Evolutionary conservation across 2,888 invertebrate genomes (phyloP).

Genomic region (Papilio gigon): DNA sequence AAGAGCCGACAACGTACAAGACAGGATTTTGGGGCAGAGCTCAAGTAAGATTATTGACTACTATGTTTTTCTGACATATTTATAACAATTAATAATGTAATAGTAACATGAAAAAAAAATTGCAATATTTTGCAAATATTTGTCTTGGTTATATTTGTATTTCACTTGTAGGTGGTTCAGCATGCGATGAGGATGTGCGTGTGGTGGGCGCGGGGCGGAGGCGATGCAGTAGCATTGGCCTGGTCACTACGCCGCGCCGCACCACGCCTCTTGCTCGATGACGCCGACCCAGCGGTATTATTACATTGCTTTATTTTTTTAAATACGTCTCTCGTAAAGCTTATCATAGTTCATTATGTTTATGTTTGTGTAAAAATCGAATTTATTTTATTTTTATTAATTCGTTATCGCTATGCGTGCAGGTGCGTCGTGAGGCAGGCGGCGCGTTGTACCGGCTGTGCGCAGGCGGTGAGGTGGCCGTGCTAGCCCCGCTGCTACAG

Average conservation of each 20-base stretch:
- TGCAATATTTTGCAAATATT: too few relatives aligned
- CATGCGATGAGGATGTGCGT: constrained; percentile 96
- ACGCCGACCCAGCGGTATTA: constrained; percentile 90
- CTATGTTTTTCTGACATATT: neutral
- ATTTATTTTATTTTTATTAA: neutral
- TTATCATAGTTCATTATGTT: too few relatives aligned
- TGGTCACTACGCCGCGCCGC: constrained; percentile 91
- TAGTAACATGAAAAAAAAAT: neutral
- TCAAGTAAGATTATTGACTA: constrained; percentile 81
- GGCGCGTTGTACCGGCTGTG: constrained; percentile 95
- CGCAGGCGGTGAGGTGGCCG: constrained; percentile 85
- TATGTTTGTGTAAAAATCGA: too few relatives aligned
- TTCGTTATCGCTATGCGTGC: constrained; percentile 44
- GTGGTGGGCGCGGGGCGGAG: constrained; percentile 95
- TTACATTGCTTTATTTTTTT: neutral
- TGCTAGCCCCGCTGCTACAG: constrained; percentile 90
- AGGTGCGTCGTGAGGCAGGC: constrained; percentile 95
- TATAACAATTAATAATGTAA: neutral
- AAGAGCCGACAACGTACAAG: constrained; percentile 92
- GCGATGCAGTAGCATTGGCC: constrained; percentile 90
- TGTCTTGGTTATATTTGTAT: too few relatives aligned
- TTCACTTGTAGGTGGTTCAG: constrained; percentile 86
- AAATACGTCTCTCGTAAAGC: too few relatives aligned
- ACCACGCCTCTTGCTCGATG: constrained; percentile 92
- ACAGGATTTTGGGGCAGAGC: constrained; percentile 97